Evolutionary conservation across 2,113 vertebrate genomes (phyloP).

Genomic region (Herpailurus yagouaroundi): DNA sequence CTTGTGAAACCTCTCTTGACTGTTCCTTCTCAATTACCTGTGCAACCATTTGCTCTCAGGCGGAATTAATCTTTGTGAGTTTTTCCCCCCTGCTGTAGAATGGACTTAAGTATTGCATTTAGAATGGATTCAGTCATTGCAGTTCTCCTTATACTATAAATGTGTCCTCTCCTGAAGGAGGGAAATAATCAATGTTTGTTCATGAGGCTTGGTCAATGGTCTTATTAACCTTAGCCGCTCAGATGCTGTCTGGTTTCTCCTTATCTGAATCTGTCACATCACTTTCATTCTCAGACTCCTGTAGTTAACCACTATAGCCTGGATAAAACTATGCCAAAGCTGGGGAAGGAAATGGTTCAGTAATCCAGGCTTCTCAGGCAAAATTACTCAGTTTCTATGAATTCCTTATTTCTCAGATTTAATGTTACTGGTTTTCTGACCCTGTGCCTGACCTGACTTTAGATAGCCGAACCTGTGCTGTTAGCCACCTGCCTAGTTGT

Average conservation of each 20-base stretch:
- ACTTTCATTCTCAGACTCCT: background rate
- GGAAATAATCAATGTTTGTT: background rate
- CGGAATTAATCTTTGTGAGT: background rate
- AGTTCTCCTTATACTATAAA: background rate
- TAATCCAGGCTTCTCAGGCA: background rate
- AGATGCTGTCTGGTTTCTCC: background rate
- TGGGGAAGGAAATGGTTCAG: background rate
- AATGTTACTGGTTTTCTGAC: constrained; percentile 38
- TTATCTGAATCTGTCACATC: background rate
- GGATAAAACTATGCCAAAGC: background rate
- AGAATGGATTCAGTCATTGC: background rate
- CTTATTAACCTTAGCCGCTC: background rate
- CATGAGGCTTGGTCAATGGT: background rate
- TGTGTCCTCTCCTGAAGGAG: background rate
- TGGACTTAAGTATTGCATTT: background rate
- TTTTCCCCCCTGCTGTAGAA: background rate
- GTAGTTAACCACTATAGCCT: background rate
- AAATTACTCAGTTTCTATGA: constrained; percentile 19
- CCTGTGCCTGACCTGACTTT: constrained; percentile 41
- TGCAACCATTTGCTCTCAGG: background rate
- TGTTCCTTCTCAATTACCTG: background rate
- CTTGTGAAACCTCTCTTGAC: background rate
- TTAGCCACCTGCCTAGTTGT: constrained; percentile 73
- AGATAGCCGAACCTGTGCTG: background rate
- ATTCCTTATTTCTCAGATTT: constrained; percentile 40